phyloP scores from a whole-genome alignment of 2,888 invertebrate species.

The Heliconius sara region DNA sequence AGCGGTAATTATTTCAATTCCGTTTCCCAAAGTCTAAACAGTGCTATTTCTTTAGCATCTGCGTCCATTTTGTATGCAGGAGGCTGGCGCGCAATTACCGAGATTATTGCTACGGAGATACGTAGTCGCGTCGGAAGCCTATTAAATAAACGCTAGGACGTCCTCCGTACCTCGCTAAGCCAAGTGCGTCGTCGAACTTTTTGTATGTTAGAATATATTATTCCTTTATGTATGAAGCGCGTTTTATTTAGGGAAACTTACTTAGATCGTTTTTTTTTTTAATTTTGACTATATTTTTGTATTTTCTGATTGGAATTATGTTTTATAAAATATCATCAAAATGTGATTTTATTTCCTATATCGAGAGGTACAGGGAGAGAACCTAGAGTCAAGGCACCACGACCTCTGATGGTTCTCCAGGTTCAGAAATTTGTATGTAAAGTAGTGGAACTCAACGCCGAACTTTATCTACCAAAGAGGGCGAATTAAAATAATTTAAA shows the following conservation, averaged over 20 bases:
- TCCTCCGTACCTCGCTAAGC: slow-evolving; percentile 67
- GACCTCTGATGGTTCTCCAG: no score
- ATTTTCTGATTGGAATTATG: neutral
- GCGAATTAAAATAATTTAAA: neutral
- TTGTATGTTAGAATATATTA: slow-evolving; percentile 8
- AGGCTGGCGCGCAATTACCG: slow-evolving; percentile 68
- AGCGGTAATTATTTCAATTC: slow-evolving; percentile 69
- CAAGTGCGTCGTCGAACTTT: slow-evolving; percentile 49
- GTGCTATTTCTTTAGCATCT: slow-evolving; percentile 74
- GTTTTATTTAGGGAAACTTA: neutral
- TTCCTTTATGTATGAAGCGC: slow-evolving; percentile 21
- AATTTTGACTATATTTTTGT: neutral
- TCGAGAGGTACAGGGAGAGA: no score
- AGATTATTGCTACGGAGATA: slow-evolving; percentile 69
- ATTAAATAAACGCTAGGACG: slow-evolving; percentile 75
- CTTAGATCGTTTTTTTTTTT: neutral
- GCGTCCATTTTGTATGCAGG: slow-evolving; percentile 70
- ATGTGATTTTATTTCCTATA: no score
- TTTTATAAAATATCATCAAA: no score
- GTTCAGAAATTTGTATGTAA: no score
- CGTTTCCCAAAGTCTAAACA: slow-evolving; percentile 65
- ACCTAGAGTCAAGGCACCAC: no score
- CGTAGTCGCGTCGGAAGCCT: slow-evolving; percentile 64
- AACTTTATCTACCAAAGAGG: neutral
- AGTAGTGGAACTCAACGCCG: neutral